These are phyloP conservation scores for Borostomias antarcticus DNA, from an alignment of 2,797 vertebrate genomes.

Conservation along the genomic window DNA sequence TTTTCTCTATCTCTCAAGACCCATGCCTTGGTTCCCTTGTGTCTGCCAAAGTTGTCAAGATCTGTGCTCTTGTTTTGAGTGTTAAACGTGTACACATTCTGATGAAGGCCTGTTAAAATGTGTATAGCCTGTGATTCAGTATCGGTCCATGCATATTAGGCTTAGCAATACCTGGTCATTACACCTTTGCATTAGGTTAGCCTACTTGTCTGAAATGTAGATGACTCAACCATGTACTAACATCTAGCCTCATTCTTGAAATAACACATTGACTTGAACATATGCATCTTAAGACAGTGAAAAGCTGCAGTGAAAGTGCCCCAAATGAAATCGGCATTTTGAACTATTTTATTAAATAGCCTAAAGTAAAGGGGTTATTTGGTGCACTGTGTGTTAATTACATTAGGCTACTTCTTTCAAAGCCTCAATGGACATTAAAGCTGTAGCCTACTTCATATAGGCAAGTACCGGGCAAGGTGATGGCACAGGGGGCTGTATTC, in stretches of 20 bases:
- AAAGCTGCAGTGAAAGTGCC: slow-evolving; percentile 9
- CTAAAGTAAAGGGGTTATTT: not conserved
- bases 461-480: not conserved
- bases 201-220: not conserved
- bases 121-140: not conserved
- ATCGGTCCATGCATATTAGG: not conserved
- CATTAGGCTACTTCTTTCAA: not conserved
- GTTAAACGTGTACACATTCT: not conserved
- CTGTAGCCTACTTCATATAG: not conserved
- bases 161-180: not conserved
- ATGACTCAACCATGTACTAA: not conserved
- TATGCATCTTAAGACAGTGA: not conserved
- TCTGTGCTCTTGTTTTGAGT: not conserved
- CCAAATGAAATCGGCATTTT: not conserved
- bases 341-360: not conserved
- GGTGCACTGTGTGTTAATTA: not conserved
- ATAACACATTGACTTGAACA: not conserved
- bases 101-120: not conserved
- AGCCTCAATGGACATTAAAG: not conserved
- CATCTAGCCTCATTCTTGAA: not conserved
- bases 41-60: not conserved
- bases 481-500: not conserved
- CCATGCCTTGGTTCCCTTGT: slow-evolving; percentile 7
- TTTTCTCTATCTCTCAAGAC: not conserved
- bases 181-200: not conserved